A percentile compares a stretch with the other conserved stretches of the same genome.
phyloP scores from a whole-genome alignment of 2,797 vertebrate species.

The Alca torda region DNA sequence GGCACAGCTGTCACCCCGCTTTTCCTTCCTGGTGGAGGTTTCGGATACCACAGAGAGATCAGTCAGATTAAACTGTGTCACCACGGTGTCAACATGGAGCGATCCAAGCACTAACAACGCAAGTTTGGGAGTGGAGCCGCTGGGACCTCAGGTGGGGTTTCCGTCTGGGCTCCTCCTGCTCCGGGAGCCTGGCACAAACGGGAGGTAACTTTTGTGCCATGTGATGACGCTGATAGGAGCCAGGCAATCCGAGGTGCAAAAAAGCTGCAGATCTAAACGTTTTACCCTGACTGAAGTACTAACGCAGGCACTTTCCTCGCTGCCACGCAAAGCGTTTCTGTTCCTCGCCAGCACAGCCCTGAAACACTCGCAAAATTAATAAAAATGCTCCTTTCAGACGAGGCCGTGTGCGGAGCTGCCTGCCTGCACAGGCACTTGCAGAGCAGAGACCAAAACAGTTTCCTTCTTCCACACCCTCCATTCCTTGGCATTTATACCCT shows the following conservation, averaged over 20 bases:
- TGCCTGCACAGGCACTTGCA: neutral
- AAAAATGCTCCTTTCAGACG: neutral
- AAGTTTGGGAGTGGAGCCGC: neutral
- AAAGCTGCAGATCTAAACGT: neutral
- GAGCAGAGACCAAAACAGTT: neutral
- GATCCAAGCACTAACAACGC: neutral
- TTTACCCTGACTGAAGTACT: neutral
- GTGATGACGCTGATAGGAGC: neutral
- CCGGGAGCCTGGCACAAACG: rapidly evolving
- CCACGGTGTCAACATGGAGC: neutral
- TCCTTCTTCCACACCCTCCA: slow-evolving; percentile 14
- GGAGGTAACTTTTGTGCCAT: neutral
- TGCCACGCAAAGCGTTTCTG: neutral
- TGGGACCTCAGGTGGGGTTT: rapidly evolving
- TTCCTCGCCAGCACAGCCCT: neutral
- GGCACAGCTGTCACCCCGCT: neutral
- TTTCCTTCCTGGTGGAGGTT: neutral
- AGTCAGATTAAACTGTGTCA: neutral
- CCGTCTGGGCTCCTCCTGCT: neutral
- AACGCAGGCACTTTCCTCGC: neutral
- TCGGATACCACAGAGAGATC: neutral
- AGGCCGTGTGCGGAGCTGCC: neutral
- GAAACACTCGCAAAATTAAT: neutral
- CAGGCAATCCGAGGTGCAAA: neutral
- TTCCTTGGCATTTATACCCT: neutral